phyloP scores from a whole-genome alignment of 2,113 vertebrate genomes.

The Zosterops lateralis region DNA sequence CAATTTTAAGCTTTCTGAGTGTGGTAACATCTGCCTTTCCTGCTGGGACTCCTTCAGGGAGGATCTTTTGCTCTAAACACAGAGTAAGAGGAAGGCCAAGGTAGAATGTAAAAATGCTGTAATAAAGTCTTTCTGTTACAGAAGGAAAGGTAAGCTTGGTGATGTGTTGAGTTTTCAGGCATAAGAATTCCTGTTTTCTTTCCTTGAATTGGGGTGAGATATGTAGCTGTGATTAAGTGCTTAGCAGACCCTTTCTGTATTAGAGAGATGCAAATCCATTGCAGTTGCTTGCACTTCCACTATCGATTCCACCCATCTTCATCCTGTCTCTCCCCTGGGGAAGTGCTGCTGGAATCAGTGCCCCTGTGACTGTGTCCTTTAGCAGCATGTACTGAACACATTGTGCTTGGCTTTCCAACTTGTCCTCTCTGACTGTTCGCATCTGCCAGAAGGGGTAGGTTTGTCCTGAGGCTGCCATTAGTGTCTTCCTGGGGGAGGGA shows the following conservation, averaged over 20 bases:
- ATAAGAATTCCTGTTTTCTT: not conserved
- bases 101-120: not conserved
- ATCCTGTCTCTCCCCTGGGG: not conserved
- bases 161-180: not conserved
- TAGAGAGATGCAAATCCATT: not conserved
- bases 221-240: not conserved
- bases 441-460: not conserved
- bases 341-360: not conserved
- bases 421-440: not conserved
- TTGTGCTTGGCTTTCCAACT: not conserved
- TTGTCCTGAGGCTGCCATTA: not conserved
- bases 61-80: not conserved
- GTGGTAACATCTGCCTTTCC: not conserved
- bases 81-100: not conserved
- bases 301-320: not conserved
- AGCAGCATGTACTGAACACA: not conserved
- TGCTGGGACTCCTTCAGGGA: not conserved
- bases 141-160: not conserved
- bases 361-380: rapidly evolving
- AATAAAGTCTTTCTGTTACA: not conserved
- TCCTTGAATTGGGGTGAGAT: not conserved
- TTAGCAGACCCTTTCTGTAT: not conserved
- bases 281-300: not conserved
- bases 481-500: not conserved
- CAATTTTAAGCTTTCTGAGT: not conserved